phyloP scores from a whole-genome alignment of 2,797 vertebrate species.

The Peromyscus nudipes region DNA sequence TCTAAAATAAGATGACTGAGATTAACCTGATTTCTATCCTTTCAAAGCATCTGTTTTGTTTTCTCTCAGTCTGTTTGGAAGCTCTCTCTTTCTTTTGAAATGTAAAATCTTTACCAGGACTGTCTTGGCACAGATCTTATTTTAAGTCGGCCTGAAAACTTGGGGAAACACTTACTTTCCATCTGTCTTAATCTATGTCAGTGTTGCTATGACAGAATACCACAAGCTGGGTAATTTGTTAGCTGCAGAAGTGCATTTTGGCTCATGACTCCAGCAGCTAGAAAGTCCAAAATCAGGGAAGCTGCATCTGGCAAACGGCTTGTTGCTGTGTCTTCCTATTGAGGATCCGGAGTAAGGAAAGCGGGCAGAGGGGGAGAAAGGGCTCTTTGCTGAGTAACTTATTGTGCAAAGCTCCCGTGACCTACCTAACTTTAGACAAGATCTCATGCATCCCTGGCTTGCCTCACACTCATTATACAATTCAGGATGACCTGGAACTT shows the following conservation, averaged over 20 bases:
- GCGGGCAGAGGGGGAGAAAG: accelerated
- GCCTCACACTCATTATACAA: neutral
- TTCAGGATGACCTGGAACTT: neutral
- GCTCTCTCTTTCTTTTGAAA: neutral
- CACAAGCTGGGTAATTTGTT: neutral
- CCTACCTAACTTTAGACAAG: neutral
- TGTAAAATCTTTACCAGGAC: conserved; percentile 27
- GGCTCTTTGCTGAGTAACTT: too few relatives aligned
- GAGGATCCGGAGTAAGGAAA: too few relatives aligned
- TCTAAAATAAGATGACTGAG: neutral
- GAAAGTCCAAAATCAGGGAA: neutral
- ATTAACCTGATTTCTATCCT: neutral
- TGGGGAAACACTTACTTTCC: conserved; percentile 10
- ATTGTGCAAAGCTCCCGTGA: too few relatives aligned
- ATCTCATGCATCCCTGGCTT: neutral
- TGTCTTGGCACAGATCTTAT: conserved; percentile 48
- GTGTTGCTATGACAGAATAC: neutral
- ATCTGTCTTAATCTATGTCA: neutral
- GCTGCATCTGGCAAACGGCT: neutral
- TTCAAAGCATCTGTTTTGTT: conserved; percentile 27
- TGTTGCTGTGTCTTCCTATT: neutral
- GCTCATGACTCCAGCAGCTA: neutral
- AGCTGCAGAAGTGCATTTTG: neutral
- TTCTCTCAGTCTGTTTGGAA: conserved; percentile 50
- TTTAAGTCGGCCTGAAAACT: conserved; percentile 24